These are phyloP conservation scores for Mellilla xanthometata DNA, from an alignment of 2,888 invertebrate species.

Conservation along the genomic window DNA sequence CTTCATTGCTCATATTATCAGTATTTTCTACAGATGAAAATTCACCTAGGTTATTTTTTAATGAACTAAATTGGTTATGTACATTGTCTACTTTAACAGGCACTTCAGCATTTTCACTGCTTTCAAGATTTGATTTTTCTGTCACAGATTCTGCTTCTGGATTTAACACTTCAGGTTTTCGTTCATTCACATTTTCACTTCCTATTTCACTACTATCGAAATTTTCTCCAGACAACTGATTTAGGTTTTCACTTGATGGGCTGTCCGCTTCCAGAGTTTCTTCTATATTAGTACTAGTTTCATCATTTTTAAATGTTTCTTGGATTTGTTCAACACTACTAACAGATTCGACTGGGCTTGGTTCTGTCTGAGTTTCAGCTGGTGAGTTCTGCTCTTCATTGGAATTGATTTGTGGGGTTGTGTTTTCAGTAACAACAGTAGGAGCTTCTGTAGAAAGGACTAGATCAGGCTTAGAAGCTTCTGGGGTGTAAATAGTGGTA, in stretches of 20 bases:
- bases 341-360: constrained; percentile 1
- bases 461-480: constrained; percentile 34
- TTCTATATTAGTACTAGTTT: constrained; percentile 1
- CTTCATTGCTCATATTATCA: constrained; percentile 6
- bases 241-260: constrained; percentile 3
- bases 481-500: constrained; percentile 82
- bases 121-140: constrained; percentile 30
- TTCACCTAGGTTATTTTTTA: constrained; percentile 25
- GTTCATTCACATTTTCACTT: constrained; percentile 13
- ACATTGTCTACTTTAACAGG: constrained; percentile 42
- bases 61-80: constrained; percentile 20
- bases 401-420: constrained; percentile 19
- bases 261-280: background rate
- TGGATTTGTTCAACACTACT: constrained; percentile 7
- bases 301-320: background rate
- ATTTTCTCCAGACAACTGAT: constrained; percentile 1
- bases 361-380: constrained; percentile 4
- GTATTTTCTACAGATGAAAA: constrained; percentile 4
- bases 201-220: background rate
- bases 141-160: constrained; percentile 15
- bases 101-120: constrained; percentile 39
- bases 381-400: constrained; percentile 3
- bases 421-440: constrained; percentile 21
- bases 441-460: constrained; percentile 25
- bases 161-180: constrained; percentile 10